Conservation (phyloP, 2,797 vertebrate genomes). For the Bradypus variegatus region DNA sequence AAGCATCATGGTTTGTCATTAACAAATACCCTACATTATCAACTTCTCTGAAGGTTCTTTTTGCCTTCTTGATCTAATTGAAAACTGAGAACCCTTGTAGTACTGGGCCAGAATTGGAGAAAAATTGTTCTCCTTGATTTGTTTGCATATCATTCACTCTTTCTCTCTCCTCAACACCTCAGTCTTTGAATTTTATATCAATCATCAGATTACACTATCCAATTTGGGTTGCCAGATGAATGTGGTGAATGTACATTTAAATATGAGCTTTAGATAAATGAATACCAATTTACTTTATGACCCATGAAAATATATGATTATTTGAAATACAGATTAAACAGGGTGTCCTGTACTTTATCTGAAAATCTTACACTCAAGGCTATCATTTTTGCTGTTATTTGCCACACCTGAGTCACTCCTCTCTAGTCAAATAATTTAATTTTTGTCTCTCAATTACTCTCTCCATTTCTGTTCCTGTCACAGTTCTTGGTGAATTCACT, state of each 20-base stretch:
- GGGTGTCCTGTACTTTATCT: not conserved
- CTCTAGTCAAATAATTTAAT: not conserved
- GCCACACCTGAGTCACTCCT: not conserved
- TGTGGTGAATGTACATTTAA: not conserved
- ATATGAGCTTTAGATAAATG: not conserved
- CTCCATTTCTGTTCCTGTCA: not conserved
- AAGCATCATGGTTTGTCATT: not conserved
- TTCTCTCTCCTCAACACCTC: not conserved
- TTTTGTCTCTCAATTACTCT: not conserved
- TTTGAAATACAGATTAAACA: not conserved
- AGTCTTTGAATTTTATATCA: not conserved
- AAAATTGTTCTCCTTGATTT: not conserved
- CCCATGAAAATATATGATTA: not conserved
- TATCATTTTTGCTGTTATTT: not conserved
- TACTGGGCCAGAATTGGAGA: not conserved
- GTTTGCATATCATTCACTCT: not conserved
- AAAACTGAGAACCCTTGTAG: not conserved
- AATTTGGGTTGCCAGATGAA: not conserved
- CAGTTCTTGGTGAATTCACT: not conserved
- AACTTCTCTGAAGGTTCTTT: not conserved
- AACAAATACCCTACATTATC: not conserved
- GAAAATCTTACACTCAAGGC: not conserved
- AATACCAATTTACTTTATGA: not conserved
- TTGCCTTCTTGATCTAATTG: not conserved
- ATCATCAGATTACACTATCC: not conserved